Percentiles rank a stretch among this genome's conserved stretches.
Evolutionary conservation across 92 coral and sea anemone species (phyloP).

Genomic region (Epizoanthus rinbou): DNA sequence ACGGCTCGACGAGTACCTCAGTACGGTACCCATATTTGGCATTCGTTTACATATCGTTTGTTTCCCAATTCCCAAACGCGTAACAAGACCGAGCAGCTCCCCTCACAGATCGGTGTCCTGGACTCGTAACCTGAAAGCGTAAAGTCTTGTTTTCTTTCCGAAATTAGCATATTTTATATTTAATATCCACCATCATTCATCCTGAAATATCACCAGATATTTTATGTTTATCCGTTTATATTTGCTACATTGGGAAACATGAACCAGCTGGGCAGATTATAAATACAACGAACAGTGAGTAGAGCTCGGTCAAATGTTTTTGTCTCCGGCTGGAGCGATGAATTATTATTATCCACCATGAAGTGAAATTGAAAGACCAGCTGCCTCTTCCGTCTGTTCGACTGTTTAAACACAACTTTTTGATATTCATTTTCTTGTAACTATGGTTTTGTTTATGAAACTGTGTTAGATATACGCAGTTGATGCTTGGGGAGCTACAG

Average conservation of each 20-base stretch:
- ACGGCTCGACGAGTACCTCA: no score
- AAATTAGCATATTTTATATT: no score
- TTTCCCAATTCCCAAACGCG: not conserved
- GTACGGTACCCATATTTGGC: no score
- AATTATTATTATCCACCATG: not conserved
- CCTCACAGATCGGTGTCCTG: no score
- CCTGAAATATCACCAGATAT: no score
- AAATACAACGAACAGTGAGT: not conserved
- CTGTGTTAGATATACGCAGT: conserved; percentile 51
- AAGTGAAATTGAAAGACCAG: not conserved
- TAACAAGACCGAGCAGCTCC: not conserved
- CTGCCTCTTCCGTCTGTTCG: conserved; percentile 43
- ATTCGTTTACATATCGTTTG: no score
- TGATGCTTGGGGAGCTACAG: conserved; percentile 29
- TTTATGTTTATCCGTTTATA: no score
- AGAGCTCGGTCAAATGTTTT: not conserved
- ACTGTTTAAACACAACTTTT: conserved; percentile 47
- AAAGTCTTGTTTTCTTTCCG: no score
- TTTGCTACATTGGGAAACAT: not conserved
- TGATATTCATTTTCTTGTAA: conserved; percentile 50
- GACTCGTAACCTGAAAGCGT: no score
- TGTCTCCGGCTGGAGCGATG: conserved; percentile 2
- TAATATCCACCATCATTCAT: no score
- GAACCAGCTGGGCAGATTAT: conserved; percentile 16
- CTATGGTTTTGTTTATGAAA: conserved; percentile 61